Evolutionary conservation across 2,888 invertebrate species (phyloP).

Genomic region (Nudaria mundana): DNA sequence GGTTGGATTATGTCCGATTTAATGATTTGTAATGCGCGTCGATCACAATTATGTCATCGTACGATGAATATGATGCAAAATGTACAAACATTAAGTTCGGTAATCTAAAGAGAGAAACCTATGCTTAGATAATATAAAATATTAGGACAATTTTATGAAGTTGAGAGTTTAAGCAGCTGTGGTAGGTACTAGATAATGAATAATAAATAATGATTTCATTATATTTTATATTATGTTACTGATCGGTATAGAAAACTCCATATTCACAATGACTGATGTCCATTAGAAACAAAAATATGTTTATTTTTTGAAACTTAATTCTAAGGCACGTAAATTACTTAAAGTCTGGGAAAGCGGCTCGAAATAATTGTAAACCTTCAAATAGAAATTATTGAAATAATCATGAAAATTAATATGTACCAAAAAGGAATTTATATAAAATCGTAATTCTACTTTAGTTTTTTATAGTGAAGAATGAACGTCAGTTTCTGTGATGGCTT

Average conservation of each 20-base stretch:
- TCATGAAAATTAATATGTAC: constrained; percentile 3
- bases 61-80: constrained; percentile 27
- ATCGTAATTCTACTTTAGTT: constrained; percentile 10
- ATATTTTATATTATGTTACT: constrained; percentile 33
- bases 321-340: constrained; percentile 50
- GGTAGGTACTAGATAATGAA: constrained; percentile 41
- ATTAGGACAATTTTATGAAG: constrained; percentile 55
- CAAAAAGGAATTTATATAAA: constrained; percentile 2
- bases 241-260: constrained; percentile 32
- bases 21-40: constrained; percentile 22
- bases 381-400: constrained; percentile 17
- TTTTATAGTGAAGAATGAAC: neutral
- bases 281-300: constrained; percentile 32
- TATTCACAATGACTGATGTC: constrained; percentile 45
- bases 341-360: constrained; percentile 35
- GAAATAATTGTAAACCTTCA: constrained; percentile 25
- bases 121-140: constrained; percentile 57
- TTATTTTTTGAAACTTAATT: constrained; percentile 28
- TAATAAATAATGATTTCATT: constrained; percentile 26
- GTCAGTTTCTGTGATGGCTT: constrained; percentile 9
- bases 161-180: constrained; percentile 49
- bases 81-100: constrained; percentile 54
- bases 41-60: constrained; percentile 14
- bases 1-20: constrained; percentile 33
- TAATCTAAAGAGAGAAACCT: constrained; percentile 55